A percentile compares a stretch with the other conserved stretches of the same genome.
Evolutionary conservation across 2,797 vertebrate species (phyloP).

Genomic region (Sebastes goodei): DNA sequence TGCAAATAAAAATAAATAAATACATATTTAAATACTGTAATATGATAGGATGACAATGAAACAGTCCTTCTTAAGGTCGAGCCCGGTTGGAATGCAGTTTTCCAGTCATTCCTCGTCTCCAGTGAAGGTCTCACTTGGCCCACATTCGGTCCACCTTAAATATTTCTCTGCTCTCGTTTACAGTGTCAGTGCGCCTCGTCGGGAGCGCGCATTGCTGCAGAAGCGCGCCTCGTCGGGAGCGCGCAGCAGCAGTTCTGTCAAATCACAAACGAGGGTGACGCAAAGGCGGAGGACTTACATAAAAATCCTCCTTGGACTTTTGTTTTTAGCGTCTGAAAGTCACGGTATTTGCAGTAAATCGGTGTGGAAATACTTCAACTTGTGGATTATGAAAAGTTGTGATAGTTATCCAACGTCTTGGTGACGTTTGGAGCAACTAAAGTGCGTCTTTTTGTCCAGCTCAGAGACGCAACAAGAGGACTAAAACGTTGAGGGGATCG

Average conservation of each 20-base stretch:
- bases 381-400: neutral
- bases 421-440: neutral
- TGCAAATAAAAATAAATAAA: neutral
- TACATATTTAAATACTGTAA: neutral
- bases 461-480: neutral
- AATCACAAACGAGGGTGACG: conserved; percentile 59
- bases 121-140: neutral
- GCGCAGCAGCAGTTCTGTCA: conserved; percentile 37
- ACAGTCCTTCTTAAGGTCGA: conserved; percentile 45
- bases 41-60: fast-evolving
- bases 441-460: neutral
- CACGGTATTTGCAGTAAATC: neutral
- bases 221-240: neutral
- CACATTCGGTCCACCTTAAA: conserved; percentile 65
- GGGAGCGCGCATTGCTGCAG: neutral
- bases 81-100: neutral
- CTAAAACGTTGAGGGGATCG: neutral
- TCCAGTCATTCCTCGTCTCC: neutral
- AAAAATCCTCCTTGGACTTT: neutral
- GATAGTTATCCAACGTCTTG: neutral
- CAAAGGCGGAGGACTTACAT: conserved; percentile 12
- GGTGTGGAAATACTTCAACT: neutral
- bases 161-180: conserved; percentile 22
- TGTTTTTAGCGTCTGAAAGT: neutral
- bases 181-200: neutral